phyloP scores from a whole-genome alignment of 2,113 vertebrate genomes.

The Pyrgilauda ruficollis region DNA sequence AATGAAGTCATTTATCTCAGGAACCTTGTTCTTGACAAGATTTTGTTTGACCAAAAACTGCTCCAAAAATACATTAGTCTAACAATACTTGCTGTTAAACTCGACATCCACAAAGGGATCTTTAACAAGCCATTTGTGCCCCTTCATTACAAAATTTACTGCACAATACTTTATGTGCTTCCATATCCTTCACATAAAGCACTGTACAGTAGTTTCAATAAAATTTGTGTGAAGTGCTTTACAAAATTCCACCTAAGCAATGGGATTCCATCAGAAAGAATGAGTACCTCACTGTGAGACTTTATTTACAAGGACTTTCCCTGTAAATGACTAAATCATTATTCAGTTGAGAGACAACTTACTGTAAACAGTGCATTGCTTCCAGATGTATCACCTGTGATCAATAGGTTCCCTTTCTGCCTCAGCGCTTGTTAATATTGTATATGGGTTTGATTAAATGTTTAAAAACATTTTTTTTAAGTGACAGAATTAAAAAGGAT shows the following conservation, averaged over 20 bases:
- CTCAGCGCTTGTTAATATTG: conserved; percentile 31
- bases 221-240: conserved; percentile 55
- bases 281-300: neutral
- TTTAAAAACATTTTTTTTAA: conserved; percentile 43
- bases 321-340: conserved; percentile 53
- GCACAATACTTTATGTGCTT: conserved; percentile 57
- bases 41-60: conserved; percentile 56
- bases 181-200: conserved; percentile 57
- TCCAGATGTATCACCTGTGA: conserved; percentile 55
- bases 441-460: conserved; percentile 20
- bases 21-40: conserved; percentile 31
- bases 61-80: conserved; percentile 33
- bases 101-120: conserved; percentile 25
- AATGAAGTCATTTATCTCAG: conserved; percentile 12
- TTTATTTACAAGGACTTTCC: conserved; percentile 51
- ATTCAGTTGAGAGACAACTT: conserved; percentile 30
- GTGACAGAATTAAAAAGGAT: conserved; percentile 40
- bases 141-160: conserved; percentile 65
- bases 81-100: conserved; percentile 51
- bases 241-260: conserved; percentile 19
- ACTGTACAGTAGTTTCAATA: conserved; percentile 55
- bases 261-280: conserved; percentile 19
- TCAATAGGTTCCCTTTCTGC: conserved; percentile 48
- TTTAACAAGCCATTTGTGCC: conserved; percentile 57
- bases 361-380: conserved; percentile 56